phyloP scores from a whole-genome alignment of 2,797 vertebrate species.

The Arrhamphus sclerolepis region DNA sequence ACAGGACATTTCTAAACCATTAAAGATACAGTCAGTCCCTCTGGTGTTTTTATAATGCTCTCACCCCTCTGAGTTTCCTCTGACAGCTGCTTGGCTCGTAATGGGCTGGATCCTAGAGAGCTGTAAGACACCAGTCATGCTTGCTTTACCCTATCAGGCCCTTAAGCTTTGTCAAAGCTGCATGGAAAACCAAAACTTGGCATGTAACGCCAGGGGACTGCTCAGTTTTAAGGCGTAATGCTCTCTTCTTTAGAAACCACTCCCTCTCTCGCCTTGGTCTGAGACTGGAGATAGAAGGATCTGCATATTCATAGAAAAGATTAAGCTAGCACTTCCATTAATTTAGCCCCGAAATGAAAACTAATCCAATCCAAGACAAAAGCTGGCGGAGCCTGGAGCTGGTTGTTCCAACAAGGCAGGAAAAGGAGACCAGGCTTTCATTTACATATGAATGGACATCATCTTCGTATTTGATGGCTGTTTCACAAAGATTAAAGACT shows the following conservation, averaged over 20 bases:
- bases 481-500: slow-evolving; percentile 71
- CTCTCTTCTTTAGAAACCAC: slow-evolving; percentile 57
- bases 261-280: slow-evolving; percentile 56
- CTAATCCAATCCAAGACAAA: slow-evolving; percentile 76
- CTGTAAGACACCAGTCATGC: slow-evolving; percentile 60
- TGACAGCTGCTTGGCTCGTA: slow-evolving; percentile 67
- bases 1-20: slow-evolving; percentile 37
- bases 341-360: slow-evolving; percentile 75
- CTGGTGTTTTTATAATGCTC: slow-evolving; percentile 48
- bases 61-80: slow-evolving; percentile 47
- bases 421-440: slow-evolving; percentile 57
- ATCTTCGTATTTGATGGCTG: slow-evolving; percentile 61
- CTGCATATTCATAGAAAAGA: slow-evolving; percentile 76
- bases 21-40: slow-evolving; percentile 46
- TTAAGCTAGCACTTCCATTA: slow-evolving; percentile 72
- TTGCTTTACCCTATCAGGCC: slow-evolving; percentile 64
- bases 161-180: slow-evolving; percentile 68
- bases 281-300: slow-evolving; percentile 69
- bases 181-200: slow-evolving; percentile 56
- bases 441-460: slow-evolving; percentile 76
- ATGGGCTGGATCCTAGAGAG: slow-evolving; percentile 50
- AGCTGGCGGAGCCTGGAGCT: slow-evolving; percentile 55
- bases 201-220: slow-evolving; percentile 54
- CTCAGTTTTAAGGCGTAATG: slow-evolving; percentile 52
- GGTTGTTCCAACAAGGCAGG: slow-evolving; percentile 52